These are phyloP conservation scores for Drosophila meridiana DNA, from an alignment of 2,888 invertebrate genomes.

Conservation along the genomic window DNA sequence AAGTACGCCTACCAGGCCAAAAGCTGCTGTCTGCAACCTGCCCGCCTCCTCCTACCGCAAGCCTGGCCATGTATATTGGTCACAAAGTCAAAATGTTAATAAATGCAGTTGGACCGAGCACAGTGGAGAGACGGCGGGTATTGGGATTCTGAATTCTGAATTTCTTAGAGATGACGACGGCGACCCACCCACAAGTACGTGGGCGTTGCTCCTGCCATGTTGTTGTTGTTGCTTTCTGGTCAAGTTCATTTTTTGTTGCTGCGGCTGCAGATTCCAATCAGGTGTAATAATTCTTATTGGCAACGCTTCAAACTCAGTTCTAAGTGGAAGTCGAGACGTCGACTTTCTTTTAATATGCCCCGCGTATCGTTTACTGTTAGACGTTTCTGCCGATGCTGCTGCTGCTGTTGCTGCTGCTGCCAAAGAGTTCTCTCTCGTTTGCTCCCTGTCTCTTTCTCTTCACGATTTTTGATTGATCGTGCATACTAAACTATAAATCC, in stretches of 20 bases:
- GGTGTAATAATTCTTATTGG: conserved; percentile 85
- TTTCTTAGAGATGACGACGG: conserved; percentile 22
- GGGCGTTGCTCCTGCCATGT: conserved; percentile 52
- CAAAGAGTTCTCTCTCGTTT: conserved; percentile 35
- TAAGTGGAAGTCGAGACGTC: conserved; percentile 44
- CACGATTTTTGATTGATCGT: conserved; percentile 86
- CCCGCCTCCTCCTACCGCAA: conserved; percentile 5
- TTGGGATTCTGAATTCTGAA: conserved; percentile 30
- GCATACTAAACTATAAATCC: conserved; percentile 85
- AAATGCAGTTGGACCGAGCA: conserved; percentile 65
- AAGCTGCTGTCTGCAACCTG: conserved; percentile 22
- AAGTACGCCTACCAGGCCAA: conserved; percentile 73
- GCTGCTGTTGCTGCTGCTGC: not conserved
- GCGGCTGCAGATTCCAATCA: conserved; percentile 84
- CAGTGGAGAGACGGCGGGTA: conserved; percentile 36
- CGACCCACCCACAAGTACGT: conserved; percentile 76
- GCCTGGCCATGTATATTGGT: conserved; percentile 62
- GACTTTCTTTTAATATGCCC: conserved; percentile 71
- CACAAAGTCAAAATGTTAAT: conserved; percentile 82
- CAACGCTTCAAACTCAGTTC: conserved; percentile 74
- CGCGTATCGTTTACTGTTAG: conserved; percentile 71
- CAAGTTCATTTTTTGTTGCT: conserved; percentile 81
- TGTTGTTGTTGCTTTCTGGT: conserved; percentile 64
- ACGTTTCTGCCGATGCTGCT: conserved; percentile 18
- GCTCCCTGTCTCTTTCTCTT: conserved; percentile 52